Evolutionary conservation across 2,888 invertebrate species (phyloP).

Genomic region (Phytoseiulus persimilis): DNA sequence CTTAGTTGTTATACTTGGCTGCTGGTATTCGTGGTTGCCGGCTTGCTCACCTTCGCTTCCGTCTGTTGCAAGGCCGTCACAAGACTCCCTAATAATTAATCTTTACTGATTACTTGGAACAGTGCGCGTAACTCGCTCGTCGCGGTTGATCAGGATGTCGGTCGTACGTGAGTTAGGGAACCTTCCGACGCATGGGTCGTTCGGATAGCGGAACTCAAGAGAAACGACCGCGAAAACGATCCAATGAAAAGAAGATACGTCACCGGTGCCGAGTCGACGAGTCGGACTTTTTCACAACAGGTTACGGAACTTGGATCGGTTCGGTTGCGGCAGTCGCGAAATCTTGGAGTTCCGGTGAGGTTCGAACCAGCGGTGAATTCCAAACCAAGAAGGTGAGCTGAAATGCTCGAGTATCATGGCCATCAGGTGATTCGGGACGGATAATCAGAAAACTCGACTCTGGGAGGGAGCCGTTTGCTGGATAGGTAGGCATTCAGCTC

Average conservation of each 20-base stretch:
- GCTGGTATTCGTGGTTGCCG: neutral
- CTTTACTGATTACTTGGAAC: neutral
- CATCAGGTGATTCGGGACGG: no score
- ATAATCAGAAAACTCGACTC: no score
- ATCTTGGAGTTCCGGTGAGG: no score
- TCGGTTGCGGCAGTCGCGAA: no score
- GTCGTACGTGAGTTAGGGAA: neutral
- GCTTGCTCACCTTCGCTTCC: neutral
- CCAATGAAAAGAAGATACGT: neutral
- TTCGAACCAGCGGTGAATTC: no score
- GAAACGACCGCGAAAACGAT: neutral
- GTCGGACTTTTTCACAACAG: no score
- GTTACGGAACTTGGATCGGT: no score
- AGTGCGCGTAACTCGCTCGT: neutral
- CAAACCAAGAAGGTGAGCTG: no score
- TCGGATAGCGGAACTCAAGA: neutral
- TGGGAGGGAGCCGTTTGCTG: no score
- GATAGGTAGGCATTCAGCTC: no score
- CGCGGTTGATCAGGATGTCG: neutral
- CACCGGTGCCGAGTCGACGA: neutral
- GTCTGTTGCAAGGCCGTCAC: neutral
- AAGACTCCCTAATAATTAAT: neutral
- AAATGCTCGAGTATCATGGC: no score
- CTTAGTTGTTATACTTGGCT: neutral
- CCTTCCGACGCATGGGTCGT: neutral